phyloP scores from a whole-genome alignment of 2,888 invertebrate species.

The Prenolepis imparis region DNA sequence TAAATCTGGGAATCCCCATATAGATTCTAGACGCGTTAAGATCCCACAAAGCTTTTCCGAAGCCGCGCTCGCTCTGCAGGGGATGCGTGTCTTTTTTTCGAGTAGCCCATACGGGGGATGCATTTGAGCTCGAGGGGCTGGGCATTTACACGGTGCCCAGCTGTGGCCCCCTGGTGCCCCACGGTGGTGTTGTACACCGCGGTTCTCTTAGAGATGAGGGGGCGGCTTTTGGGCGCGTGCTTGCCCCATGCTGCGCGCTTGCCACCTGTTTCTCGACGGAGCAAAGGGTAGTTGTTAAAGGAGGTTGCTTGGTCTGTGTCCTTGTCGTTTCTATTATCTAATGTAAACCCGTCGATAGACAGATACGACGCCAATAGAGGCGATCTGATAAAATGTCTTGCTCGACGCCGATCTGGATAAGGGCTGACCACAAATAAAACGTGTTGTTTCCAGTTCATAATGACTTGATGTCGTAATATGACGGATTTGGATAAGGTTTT shows the following conservation, averaged over 20 bases:
- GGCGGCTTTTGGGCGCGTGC: constrained; percentile 81
- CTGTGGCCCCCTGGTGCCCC: constrained; percentile 79
- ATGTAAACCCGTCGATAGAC: constrained; percentile 63
- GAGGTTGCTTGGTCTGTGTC: constrained; percentile 47
- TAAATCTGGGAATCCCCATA: background rate
- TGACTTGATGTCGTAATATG: constrained; percentile 1
- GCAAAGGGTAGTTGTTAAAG: constrained; percentile 21
- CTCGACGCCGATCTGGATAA: background rate
- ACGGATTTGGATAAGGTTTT: constrained; percentile 28
- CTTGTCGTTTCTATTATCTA: constrained; percentile 75
- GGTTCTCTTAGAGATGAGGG: constrained; percentile 75
- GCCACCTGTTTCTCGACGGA: constrained; percentile 82
- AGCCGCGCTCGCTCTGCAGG: constrained; percentile 53
- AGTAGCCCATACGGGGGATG: constrained; percentile 63
- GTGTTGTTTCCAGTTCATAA: constrained; percentile 3
- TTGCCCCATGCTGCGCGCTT: constrained; percentile 81
- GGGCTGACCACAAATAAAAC: no score
- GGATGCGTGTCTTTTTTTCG: constrained; percentile 74
- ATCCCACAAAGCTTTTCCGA: constrained; percentile 37
- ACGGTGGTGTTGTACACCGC: constrained; percentile 62
- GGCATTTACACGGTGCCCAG: constrained; percentile 82
- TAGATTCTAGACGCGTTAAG: background rate
- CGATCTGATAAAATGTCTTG: constrained; percentile 51
- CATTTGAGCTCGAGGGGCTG: constrained; percentile 58
- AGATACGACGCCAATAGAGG: constrained; percentile 71